Evolutionary conservation across 2,113 vertebrate genomes (phyloP), one percentile per base, ranked within the genome.

Genomic region (Sterna hirundo): DNA sequence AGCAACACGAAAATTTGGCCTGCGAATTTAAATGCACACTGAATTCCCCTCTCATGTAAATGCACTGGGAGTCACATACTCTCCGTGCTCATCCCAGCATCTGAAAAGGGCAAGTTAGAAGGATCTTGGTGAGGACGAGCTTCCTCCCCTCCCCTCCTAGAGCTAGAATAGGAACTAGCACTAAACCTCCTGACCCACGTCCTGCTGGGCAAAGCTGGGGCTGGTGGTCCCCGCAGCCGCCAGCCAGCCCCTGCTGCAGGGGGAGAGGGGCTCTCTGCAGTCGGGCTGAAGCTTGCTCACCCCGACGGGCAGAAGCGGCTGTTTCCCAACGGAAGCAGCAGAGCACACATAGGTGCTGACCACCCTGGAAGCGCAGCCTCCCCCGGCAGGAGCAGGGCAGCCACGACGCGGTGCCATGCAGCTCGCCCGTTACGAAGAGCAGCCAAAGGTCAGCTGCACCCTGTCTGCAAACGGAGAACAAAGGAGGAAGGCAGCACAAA

Each of bases 221-320:
- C 29, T 69, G 4, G 0, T 5, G 6, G 83, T 20, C 62, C 25
- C 12, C 4, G 5, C 47, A 36, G 54, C 6, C 7, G 2, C 11
- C 5, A 36, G 40, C 47, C 57, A 18, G 46, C 16, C 22, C 68
- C 42, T 0, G 55, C 0, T 19, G 46, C 40, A 13, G 38, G 22
- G 29, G 29, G 3, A 75, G 58, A 8, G n/a, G 71, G 54, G 57
- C 11, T 46, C 61, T 40, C 40, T 38, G 62, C 57, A n/a, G 29
- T 5, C 68, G 32, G 25, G 6, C 34, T 6, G 42, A 6, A 76
- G 34, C 2, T 8, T 20, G 26, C 40, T n/a, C 34, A 32, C 29
- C 20, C 2, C 23, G 2, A 11, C 13, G 2, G 2, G 44, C 66
- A 79, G 46, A 11, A 81, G 46, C 3, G 5, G 21, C 80, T 25